Conservation (phyloP, 2,797 vertebrate genomes). For the Diplodus puntazzo region DNA sequence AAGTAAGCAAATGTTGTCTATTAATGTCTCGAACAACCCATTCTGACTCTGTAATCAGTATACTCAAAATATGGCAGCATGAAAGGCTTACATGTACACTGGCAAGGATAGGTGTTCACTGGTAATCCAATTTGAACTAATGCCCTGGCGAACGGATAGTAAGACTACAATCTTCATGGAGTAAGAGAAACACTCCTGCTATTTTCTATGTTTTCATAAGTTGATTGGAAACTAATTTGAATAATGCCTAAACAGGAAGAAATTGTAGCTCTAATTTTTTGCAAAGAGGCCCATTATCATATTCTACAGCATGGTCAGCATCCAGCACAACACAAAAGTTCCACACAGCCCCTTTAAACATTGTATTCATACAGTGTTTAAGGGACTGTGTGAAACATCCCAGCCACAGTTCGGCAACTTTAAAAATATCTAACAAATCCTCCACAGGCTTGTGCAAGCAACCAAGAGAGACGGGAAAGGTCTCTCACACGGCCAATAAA, state of each 20-base stretch:
- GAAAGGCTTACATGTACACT: neutral
- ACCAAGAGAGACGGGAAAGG: too few species aligned
- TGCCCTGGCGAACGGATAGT: neutral
- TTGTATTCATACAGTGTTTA: neutral
- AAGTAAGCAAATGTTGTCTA: too few species aligned
- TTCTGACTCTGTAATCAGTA: neutral
- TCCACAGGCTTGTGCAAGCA: too few species aligned
- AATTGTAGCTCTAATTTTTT: neutral
- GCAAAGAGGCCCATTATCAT: neutral
- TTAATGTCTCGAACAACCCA: neutral
- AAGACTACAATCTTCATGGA: neutral
- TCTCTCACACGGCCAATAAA: too few species aligned
- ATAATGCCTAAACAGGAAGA: neutral
- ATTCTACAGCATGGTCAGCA: neutral
- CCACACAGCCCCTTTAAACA: too few species aligned
- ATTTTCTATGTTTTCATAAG: neutral
- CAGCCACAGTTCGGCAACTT: too few species aligned
- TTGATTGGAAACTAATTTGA: neutral
- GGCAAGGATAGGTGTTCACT: neutral
- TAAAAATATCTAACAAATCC: too few species aligned
- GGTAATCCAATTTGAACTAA: too few species aligned
- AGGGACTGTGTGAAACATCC: too few species aligned
- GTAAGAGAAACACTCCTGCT: too few species aligned
- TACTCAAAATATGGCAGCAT: too few species aligned
- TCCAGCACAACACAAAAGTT: too few species aligned